Evolutionary conservation across 2,113 vertebrate genomes (phyloP), one percentile per base, ranked within the genome.

Genomic region (Sminthopsis crassicaudata): DNA sequence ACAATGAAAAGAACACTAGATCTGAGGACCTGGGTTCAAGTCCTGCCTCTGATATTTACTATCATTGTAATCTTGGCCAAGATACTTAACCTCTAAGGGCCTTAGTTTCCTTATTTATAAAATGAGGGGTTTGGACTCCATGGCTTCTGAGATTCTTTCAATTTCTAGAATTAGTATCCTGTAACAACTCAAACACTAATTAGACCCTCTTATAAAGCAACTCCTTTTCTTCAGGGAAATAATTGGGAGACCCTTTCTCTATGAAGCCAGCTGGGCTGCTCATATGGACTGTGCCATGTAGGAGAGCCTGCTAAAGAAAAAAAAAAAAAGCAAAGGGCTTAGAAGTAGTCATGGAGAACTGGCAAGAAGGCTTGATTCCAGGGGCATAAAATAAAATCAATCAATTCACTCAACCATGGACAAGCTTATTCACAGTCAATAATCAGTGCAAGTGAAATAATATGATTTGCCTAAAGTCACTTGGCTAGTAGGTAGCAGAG

Each of bases 261-360:
- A 8, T 23, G 36, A 55, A 46, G 55, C 0, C 53, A 26, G 30
- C 46, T 22, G 3, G 1, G 53, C 52, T 88, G 1, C 52, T 84
- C 55, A 42, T 42, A 42, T 1, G 19, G 42, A 42, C 19, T 84
- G 67, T 94, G n/a, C 92, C 53, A 2, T 30, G 3, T 42, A 3
- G 91, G 46, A 16, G 46, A 84, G 67, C 67, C 52, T 24, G 4
- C 22, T 67, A 24, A 46, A 90, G 52, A 55, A 93, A 51, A 26
- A 46, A 90, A 57, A 55, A 93, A 51, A 60, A 89, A 90, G 6
- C 42, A 90, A 60, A 76, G 36, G n/a, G 46, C n/a, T 53, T 52
- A 91, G 27, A 92, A 89, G n/a, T 93, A 84, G 50, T 93, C n/a
- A 92, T 93, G 54, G 93, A 53, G 92, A 95, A 92, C 88, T 7